Percentiles rank a stretch among this genome's conserved stretches.
Evolutionary conservation across 35 echinoderm and acorn worm species (phyloP).

Genomic region (Apostichopus parvimensis): DNA sequence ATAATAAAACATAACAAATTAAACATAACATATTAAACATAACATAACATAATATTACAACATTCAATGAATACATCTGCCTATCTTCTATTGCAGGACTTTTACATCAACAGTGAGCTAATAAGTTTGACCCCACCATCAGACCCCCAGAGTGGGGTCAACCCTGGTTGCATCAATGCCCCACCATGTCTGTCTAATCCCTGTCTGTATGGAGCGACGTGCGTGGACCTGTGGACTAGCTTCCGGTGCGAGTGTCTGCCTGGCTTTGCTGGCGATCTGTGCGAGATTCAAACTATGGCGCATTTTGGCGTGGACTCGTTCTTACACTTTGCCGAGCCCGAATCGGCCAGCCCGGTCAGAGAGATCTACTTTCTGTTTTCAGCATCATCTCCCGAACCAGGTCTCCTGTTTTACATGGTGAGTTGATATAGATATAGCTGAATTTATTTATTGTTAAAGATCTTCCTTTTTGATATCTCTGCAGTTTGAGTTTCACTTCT

Average conservation of each 20-base stretch:
- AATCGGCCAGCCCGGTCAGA: not conserved
- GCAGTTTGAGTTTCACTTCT: no score
- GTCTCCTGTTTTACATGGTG: conserved; percentile 94
- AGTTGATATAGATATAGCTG: not conserved
- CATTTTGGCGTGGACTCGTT: conserved; percentile 74
- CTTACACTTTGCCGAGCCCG: conserved; percentile 71
- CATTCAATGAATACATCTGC: not conserved
- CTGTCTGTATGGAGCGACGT: conserved; percentile 73
- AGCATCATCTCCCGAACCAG: conserved; percentile 59
- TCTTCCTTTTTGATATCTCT: no score
- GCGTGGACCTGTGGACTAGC: conserved; percentile 76
- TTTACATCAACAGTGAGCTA: conserved; percentile 70
- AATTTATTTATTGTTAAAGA: no score
- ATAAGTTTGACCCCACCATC: conserved; percentile 62
- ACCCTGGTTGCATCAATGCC: conserved; percentile 66
- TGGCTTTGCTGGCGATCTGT: conserved; percentile 70
- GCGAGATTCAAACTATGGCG: conserved; percentile 85
- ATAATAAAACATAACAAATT: no score
- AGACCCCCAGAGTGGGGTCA: conserved; percentile 17
- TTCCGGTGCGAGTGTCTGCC: conserved; percentile 77
- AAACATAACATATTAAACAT: no score
- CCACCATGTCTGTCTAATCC: conserved; percentile 68
- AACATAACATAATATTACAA: not conserved
- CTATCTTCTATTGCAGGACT: conserved; percentile 64
- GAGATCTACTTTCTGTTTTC: conserved; percentile 76